phyloP scores from a whole-genome alignment of 2,797 vertebrate genomes.

The Aplochiton taeniatus region DNA sequence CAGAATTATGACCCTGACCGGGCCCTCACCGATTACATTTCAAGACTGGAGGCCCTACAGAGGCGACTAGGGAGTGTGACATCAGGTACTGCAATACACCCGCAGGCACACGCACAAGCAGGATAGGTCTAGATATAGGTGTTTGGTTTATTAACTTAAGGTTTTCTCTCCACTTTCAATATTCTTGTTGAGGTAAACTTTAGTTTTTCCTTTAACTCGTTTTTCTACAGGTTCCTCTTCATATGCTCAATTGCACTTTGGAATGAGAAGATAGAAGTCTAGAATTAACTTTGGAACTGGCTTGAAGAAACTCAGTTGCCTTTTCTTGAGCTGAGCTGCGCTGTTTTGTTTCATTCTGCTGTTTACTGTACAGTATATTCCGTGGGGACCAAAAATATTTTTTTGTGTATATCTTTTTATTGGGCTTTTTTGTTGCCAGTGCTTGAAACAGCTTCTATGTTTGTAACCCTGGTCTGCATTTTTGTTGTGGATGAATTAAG shows the following conservation, averaged over 20 bases:
- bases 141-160: too few relatives aligned
- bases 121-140: neutral
- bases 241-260: conserved; percentile 84
- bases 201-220: conserved; percentile 18
- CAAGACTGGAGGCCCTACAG: conserved; percentile 91
- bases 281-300: conserved; percentile 59
- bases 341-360: conserved; percentile 77
- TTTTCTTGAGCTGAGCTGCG: conserved; percentile 83
- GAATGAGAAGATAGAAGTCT: conserved; percentile 87
- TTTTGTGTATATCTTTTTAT: conserved; percentile 67
- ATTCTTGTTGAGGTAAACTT: neutral
- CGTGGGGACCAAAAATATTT: conserved; percentile 86
- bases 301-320: conserved; percentile 82
- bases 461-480: conserved; percentile 83
- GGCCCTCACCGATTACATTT: conserved; percentile 94
- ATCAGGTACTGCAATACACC: conserved; percentile 77
- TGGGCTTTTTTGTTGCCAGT: conserved; percentile 73
- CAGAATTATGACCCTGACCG: conserved; percentile 96
- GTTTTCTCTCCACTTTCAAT: neutral
- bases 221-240: conserved; percentile 81
- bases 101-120: neutral
- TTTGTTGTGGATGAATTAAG: conserved; percentile 76
- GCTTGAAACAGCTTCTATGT: conserved; percentile 80
- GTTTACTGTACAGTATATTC: conserved; percentile 73
- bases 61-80: conserved; percentile 89